Evolutionary conservation across 2,113 vertebrate genomes (phyloP), one percentile per base, ranked within the genome.

Genomic region (Anoura caudifer): DNA sequence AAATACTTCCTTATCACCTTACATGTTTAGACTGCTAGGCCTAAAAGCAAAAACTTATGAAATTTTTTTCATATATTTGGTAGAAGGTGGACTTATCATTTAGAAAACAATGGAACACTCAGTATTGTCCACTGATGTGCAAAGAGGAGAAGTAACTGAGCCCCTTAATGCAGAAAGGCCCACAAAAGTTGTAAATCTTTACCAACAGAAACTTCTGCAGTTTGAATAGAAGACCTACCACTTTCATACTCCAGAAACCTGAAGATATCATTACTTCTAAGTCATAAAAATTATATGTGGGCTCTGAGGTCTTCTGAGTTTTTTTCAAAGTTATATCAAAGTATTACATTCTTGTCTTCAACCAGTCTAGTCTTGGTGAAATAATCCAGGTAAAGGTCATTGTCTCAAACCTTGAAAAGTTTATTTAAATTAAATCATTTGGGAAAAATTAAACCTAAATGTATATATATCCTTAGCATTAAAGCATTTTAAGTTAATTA

Each of bases 401-500:
- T 92, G 50, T 80, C 50, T 90, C 43, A 96, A 81, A 70, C 12
- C 28, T 73, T 45, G 1, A 31, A 80, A 45, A 77, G 12, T 84
- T 81, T 85, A 73, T 75, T 77, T 94, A 13, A 7, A 85, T 90
- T 82, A 90, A 95, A 52, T 67, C 63, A 81, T 56, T 81, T 81
- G 8, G 26, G 22, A 8, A 87, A 96, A 96, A 84, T 0, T 24
- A 84, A 87, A 79, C 95, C 77, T 87, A 97, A 86, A 20, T 56
- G 9, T 56, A 77, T 89, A 94, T 96, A 84, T 80, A 92, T 87
- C 12, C 41, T 92, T 95, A 75, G 43, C 56, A 95, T 90, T 63
- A 90, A 87, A 94, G 14, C 38, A 92, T 93, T 96, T 96, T 87
- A 92, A 81, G 81, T 80, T 84, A 87, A 85, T 94, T 94, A 95